A percentile compares a stretch with the other conserved stretches of the same genome.
Evolutionary conservation across 2,888 invertebrate species (phyloP).

Genomic region (Nomada hirtipes): DNA sequence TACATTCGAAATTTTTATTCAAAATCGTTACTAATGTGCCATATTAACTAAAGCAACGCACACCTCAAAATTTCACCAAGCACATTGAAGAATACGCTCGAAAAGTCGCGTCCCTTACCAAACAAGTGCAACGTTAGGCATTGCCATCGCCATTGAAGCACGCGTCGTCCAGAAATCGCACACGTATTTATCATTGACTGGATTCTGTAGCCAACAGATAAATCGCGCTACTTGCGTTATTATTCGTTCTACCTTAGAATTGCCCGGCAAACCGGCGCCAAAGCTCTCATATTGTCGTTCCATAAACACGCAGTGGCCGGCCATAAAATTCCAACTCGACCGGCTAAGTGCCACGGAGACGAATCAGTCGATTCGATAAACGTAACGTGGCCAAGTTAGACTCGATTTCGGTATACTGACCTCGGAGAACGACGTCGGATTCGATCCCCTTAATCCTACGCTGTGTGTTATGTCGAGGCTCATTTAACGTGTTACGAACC

Average conservation of each 20-base stretch:
- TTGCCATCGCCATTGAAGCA: too few relatives aligned
- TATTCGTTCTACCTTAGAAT: slow-evolving; percentile 25
- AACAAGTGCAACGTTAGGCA: too few relatives aligned
- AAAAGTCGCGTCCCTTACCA: too few relatives aligned
- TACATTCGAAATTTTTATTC: too few relatives aligned
- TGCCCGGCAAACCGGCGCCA: slow-evolving; percentile 19
- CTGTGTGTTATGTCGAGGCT: slow-evolving; percentile 26
- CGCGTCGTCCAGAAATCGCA: not conserved
- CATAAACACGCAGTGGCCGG: slow-evolving; percentile 22
- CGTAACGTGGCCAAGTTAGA: slow-evolving; percentile 10
- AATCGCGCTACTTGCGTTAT: slow-evolving; percentile 35
- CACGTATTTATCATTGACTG: not conserved
- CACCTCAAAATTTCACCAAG: too few relatives aligned
- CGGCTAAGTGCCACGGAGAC: slow-evolving; percentile 7
- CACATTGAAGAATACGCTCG: too few relatives aligned
- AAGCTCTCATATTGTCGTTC: slow-evolving; percentile 17
- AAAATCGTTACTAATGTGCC: too few relatives aligned
- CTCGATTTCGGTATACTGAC: slow-evolving; percentile 33
- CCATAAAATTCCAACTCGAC: slow-evolving; percentile 24
- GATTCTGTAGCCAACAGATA: not conserved
- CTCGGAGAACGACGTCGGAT: slow-evolving; percentile 2
- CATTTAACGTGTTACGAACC: slow-evolving; percentile 42
- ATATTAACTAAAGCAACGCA: too few relatives aligned
- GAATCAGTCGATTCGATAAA: slow-evolving; percentile 34
- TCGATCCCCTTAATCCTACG: slow-evolving; percentile 34